Percentiles rank a stretch among this genome's conserved stretches.
Conservation (phyloP, 2,113 vertebrate species). For the Ctenomys sociabilis region DNA sequence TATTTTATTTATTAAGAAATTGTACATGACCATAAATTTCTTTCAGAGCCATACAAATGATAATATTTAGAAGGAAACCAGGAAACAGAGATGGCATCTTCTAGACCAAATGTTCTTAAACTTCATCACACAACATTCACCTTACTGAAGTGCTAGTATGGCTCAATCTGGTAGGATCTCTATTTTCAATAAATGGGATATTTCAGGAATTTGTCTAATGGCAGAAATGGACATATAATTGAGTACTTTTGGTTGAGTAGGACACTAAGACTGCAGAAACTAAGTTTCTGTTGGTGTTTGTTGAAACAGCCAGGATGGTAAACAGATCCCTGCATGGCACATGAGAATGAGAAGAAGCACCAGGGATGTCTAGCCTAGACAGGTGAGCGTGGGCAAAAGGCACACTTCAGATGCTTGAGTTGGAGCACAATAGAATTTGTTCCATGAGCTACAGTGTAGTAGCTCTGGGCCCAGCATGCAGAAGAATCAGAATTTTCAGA, state of each 20-base stretch:
- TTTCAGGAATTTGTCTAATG: background rate
- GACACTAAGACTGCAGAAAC: background rate
- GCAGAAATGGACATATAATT: background rate
- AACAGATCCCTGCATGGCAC: background rate
- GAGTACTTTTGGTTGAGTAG: conserved; percentile 3
- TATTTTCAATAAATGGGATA: background rate
- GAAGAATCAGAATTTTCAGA: background rate
- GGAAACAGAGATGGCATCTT: background rate
- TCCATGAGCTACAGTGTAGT: background rate
- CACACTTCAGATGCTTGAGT: background rate
- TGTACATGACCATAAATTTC: background rate
- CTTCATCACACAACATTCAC: background rate
- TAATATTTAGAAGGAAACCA: conserved; percentile 18
- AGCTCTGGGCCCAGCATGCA: background rate
- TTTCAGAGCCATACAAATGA: conserved; percentile 23
- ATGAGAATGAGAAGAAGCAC: background rate
- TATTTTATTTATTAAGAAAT: background rate
- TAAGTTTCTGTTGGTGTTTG: background rate
- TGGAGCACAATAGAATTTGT: background rate
- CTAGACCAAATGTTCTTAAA: conserved; percentile 7
- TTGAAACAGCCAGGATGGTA: background rate
- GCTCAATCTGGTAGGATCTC: background rate
- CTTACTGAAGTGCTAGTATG: background rate
- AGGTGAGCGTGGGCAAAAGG: background rate
- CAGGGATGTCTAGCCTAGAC: background rate